Percentiles rank a stretch among this genome's conserved stretches.
These are phyloP conservation scores for Selene dorsalis DNA, from an alignment of 2,797 vertebrate genomes.

Conservation along the genomic window DNA sequence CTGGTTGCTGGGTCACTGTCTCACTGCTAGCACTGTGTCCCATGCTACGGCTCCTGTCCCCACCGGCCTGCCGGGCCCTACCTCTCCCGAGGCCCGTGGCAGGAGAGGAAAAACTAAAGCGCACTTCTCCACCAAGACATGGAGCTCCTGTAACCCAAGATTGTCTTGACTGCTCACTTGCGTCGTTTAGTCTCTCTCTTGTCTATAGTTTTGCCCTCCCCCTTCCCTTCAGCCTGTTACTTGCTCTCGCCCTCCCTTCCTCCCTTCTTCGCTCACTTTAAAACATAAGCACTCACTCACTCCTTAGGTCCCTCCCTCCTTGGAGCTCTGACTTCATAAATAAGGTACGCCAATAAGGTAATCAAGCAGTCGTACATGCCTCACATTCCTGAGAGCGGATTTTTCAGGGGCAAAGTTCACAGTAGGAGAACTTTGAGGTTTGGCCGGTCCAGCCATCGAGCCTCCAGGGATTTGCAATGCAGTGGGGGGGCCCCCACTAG, in stretches of 20 bases:
- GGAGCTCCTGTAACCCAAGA: conserved; percentile 67
- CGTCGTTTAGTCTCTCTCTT: conserved; percentile 41
- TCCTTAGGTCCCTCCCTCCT: conserved; percentile 77
- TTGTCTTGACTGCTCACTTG: conserved; percentile 58
- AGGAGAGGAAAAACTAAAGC: conserved; percentile 62
- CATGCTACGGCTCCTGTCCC: conserved; percentile 78
- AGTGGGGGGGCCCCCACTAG: conserved; percentile 27
- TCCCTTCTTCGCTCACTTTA: conserved; percentile 58
- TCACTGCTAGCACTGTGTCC: conserved; percentile 81
- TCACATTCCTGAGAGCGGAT: conserved; percentile 88
- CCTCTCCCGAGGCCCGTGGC: conserved; percentile 74
- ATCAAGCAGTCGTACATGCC: conserved; percentile 83
- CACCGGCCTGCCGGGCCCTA: conserved; percentile 63
- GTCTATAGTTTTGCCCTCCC: conserved; percentile 53
- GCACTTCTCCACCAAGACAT: conserved; percentile 41
- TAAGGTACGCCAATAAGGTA: conserved; percentile 76
- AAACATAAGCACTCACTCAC: conserved; percentile 62
- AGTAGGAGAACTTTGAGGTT: conserved; percentile 80
- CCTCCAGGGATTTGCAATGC: conserved; percentile 47
- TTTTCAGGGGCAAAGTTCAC: conserved; percentile 85
- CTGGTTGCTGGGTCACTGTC: conserved; percentile 75
- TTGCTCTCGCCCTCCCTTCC: conserved; percentile 48
- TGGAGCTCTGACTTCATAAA: conserved; percentile 81
- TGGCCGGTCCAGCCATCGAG: conserved; percentile 49
- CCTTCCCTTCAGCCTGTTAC: conserved; percentile 63